Evolutionary conservation across 2,797 vertebrate genomes (phyloP).

Genomic region (Lithobates pipiens): DNA sequence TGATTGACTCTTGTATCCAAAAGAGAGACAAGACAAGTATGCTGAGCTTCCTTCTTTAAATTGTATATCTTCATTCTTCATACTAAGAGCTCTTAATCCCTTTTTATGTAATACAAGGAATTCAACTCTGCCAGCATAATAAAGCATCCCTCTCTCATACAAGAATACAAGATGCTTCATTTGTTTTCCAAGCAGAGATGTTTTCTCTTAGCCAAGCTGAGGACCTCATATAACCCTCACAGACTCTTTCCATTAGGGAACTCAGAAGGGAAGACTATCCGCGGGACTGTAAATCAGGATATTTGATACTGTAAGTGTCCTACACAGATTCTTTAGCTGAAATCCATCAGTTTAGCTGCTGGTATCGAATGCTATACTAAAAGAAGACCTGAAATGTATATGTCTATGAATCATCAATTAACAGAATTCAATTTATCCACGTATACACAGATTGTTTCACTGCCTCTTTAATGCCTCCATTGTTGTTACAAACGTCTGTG

Average conservation of each 20-base stretch:
- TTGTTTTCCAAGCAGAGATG: neutral
- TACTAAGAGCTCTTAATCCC: neutral
- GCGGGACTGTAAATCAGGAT: slow-evolving; percentile 3
- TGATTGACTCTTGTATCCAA: neutral
- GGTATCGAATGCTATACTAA: neutral
- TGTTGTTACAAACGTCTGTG: no score
- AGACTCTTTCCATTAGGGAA: slow-evolving; percentile 56
- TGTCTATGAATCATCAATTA: slow-evolving; percentile 1
- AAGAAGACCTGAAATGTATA: slow-evolving; percentile 9
- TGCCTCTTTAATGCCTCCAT: no score
- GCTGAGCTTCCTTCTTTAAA: neutral
- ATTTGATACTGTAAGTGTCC: slow-evolving; percentile 9
- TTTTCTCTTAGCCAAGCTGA: slow-evolving; percentile 53
- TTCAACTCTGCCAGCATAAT: neutral
- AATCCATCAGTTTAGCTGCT: neutral
- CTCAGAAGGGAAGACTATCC: neutral
- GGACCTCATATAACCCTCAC: slow-evolving; percentile 57
- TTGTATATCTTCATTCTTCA: neutral
- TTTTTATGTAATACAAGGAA: neutral
- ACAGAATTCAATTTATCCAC: neutral
- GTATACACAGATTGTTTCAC: no score
- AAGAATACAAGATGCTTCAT: neutral
- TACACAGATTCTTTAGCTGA: neutral
- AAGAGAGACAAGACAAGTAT: neutral
- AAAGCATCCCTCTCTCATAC: neutral